These are phyloP conservation scores for Ivindomyrus marchei DNA, from an alignment of 2,113 vertebrate species.

Conservation along the genomic window DNA sequence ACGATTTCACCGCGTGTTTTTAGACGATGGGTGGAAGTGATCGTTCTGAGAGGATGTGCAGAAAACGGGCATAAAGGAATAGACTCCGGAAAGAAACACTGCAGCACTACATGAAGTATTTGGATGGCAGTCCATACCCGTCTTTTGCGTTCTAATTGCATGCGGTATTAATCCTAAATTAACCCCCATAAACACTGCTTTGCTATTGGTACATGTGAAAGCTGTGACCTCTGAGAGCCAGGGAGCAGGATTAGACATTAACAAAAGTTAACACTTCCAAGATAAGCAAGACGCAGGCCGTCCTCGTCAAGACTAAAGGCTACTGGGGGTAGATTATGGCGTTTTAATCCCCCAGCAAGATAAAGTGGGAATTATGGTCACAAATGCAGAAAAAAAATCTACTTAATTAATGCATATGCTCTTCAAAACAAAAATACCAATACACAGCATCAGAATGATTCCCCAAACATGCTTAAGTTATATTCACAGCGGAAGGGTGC, in stretches of 20 bases:
- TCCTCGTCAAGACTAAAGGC: constrained; percentile 21
- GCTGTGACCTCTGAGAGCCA: constrained; percentile 18
- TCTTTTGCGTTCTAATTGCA: constrained; percentile 14
- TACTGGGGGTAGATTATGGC: constrained; percentile 25
- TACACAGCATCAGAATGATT: neutral
- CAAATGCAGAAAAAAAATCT: constrained; percentile 16
- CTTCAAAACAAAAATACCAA: constrained; percentile 2
- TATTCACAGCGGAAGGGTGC: neutral
- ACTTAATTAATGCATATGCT: constrained; percentile 20
- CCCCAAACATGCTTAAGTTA: neutral
- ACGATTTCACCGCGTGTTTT: neutral
- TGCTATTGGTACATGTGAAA: constrained; percentile 4
- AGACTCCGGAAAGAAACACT: neutral
- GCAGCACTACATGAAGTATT: neutral
- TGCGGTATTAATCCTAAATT: constrained; percentile 25
- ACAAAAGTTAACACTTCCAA: constrained; percentile 24
- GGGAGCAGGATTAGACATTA: constrained; percentile 16
- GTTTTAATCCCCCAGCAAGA: constrained; percentile 20
- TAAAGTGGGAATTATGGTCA: constrained; percentile 17
- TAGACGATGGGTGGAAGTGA: neutral
- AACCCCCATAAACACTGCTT: constrained; percentile 15
- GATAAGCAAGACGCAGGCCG: constrained; percentile 9
- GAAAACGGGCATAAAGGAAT: neutral
- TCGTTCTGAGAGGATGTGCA: neutral
- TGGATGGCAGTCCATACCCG: neutral